phyloP scores from a whole-genome alignment of 53 echinoderm and acorn worm genomes.

The Holothuria scabra region DNA sequence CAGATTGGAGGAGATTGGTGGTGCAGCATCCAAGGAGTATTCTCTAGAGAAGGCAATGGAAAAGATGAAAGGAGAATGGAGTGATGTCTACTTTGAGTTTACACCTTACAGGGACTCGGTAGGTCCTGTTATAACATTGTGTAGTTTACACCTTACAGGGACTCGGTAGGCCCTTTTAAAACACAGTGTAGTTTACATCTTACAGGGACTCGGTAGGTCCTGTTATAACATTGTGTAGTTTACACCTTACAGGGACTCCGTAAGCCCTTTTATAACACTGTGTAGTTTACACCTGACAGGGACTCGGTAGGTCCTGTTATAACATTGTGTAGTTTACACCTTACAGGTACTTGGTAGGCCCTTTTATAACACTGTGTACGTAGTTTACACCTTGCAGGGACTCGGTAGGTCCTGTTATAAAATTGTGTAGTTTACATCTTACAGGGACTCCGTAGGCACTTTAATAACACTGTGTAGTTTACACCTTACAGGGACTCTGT shows the following conservation, averaged over 20 bases:
- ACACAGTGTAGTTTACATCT: conserved; percentile 80
- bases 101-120: conserved; percentile 93
- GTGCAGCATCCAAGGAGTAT: conserved; percentile 94
- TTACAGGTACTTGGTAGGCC: conserved; percentile 94
- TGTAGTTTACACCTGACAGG: conserved; percentile 91
- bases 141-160: too few species aligned
- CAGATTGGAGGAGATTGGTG: conserved; percentile 95
- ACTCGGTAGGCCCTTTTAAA: too few species aligned
- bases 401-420: conserved; percentile 72
- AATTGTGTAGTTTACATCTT: too few species aligned
- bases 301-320: conserved; percentile 85
- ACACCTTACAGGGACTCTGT: conserved; percentile 93
- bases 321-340: conserved; percentile 87
- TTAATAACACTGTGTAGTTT: too few species aligned
- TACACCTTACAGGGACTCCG: too few species aligned
- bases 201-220: conserved; percentile 96
- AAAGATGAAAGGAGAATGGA: conserved; percentile 98
- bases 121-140: conserved; percentile 51
- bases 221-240: too few species aligned
- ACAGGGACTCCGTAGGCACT: too few species aligned
- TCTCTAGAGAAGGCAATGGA: conserved; percentile 99
- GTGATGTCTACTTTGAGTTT: conserved; percentile 95
- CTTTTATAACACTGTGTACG: too few species aligned
- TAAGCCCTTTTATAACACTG: too few species aligned
- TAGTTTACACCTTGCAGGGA: conserved; percentile 95